Base-by-base conservation (phyloP, 2,113 vertebrate genomes). In the Apodemus speciosus region DNA sequence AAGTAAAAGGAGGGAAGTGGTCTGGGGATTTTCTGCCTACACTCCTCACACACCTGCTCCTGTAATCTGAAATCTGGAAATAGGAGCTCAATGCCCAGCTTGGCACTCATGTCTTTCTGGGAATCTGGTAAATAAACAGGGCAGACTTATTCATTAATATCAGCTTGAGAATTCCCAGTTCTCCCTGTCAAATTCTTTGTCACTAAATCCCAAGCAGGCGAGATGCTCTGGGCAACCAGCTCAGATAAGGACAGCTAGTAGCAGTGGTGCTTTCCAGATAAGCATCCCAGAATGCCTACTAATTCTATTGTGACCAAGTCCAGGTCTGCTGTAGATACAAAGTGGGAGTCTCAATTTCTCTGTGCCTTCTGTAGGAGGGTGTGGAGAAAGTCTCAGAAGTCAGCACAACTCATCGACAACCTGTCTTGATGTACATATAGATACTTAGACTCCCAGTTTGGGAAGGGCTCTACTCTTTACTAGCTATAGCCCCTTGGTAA, bases 21-120 rank as follows among this genome's bases (percentile, higher is more conserved):
- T 3, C 4, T 15, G 9, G 88, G 20, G 83, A 68, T 40, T 68
- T 85, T 73, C 16, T 53, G n/a, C 92, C 96, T 94, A 72, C 62
- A 72, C 94, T 94, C 87, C 95, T 64, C 86, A 92, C 88, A 62
- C 85, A 98, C 98, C 97, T 98, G 97, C 79, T 98, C 98, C 96
- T 97, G 97, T 66, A 98, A 98, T 95, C 95, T 98, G 97, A 99
- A 98, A 92, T 98, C 90, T 79, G 97, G 96, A 95, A 97, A 72
- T 7, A 93, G 93, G 96, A 96, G 95, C 32, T 95, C 76, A 94
- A 73, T 23, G 58, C 64, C 77, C 90, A 94, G 94, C 75, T 98
- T 97, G 35, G 91, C 53, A 58, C 95, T 95, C 76, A 85, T 88
- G 51, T 73, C 56, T 43, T 97, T 97, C 93, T 96, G 97, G 97